These are phyloP conservation scores for Cheirogaleus major DNA, from an alignment of 2,797 vertebrate species.

Conservation along the genomic window DNA sequence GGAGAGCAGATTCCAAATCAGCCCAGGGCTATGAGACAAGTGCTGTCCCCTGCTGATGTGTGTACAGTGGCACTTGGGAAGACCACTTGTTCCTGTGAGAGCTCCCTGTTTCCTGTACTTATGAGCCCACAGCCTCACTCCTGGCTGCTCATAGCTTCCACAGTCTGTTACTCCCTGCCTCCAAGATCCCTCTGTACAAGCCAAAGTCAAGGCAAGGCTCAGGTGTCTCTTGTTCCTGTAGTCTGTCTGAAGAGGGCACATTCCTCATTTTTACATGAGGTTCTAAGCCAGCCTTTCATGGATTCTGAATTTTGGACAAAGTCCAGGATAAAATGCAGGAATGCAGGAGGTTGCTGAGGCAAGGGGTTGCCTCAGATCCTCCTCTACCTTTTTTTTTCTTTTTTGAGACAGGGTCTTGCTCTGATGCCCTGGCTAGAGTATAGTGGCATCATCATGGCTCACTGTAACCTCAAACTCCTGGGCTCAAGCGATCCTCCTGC, in stretches of 20 bases:
- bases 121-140: not conserved
- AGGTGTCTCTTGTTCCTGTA: not conserved
- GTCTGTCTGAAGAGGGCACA: not conserved
- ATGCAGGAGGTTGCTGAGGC: not conserved
- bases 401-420: not conserved
- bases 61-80: not conserved
- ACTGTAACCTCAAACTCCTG: not conserved
- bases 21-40: not conserved
- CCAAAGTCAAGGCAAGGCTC: not conserved
- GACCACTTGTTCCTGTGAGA: fast-evolving
- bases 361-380: not conserved
- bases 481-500: not conserved
- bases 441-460: not conserved
- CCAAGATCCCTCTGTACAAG: not conserved
- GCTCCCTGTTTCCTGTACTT: not conserved
- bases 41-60: not conserved
- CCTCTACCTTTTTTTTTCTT: not conserved
- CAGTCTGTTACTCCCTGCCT: not conserved
- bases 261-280: not conserved
- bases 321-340: constrained; percentile 38
- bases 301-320: constrained; percentile 24
- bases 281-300: not conserved
- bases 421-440: not conserved
- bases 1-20: not conserved
- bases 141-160: not conserved